Evolutionary conservation across 1,140 invertebrate species (phyloP).

Genomic region (Pseudomyrmex flavicornis): DNA sequence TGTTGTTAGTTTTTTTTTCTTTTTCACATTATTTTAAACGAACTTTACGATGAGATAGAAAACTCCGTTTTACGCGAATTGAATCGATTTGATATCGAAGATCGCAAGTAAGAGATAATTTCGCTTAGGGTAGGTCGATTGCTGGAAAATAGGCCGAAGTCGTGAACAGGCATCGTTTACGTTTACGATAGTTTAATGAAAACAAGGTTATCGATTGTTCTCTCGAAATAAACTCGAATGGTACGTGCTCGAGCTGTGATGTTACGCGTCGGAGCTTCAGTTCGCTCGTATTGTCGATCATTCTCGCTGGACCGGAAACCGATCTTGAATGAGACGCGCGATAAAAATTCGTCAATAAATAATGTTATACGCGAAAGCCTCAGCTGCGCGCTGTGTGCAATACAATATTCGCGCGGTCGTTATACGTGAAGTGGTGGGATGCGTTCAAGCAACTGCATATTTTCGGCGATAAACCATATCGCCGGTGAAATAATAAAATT

Average conservation of each 20-base stretch:
- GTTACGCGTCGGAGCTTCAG: background rate
- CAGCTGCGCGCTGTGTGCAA: background rate
- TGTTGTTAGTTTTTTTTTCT: too few relatives aligned
- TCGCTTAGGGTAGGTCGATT: background rate
- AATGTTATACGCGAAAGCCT: background rate
- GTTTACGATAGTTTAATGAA: conserved; percentile 18
- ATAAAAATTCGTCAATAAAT: conserved; percentile 62
- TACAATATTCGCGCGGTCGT: background rate
- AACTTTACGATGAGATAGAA: background rate
- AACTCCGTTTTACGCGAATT: background rate
- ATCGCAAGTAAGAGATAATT: conserved; percentile 3
- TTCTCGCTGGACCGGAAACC: conserved; percentile 16
- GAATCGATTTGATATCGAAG: conserved; percentile 4
- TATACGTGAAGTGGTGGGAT: background rate
- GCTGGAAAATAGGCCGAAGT: background rate
- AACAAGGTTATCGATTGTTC: conserved; percentile 16
- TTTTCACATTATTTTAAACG: background rate
- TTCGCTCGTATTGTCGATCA: conserved; percentile 4
- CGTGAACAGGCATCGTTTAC: background rate
- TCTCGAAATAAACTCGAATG: conserved; percentile 2
- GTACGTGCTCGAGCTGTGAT: background rate
- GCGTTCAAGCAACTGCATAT: background rate
- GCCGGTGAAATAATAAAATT: conserved; percentile 63
- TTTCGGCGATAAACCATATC: conserved; percentile 51
- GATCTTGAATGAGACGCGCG: conserved; percentile 6